phyloP scores from a whole-genome alignment of 2,888 invertebrate species.

The Leptogaster cylindrica region DNA sequence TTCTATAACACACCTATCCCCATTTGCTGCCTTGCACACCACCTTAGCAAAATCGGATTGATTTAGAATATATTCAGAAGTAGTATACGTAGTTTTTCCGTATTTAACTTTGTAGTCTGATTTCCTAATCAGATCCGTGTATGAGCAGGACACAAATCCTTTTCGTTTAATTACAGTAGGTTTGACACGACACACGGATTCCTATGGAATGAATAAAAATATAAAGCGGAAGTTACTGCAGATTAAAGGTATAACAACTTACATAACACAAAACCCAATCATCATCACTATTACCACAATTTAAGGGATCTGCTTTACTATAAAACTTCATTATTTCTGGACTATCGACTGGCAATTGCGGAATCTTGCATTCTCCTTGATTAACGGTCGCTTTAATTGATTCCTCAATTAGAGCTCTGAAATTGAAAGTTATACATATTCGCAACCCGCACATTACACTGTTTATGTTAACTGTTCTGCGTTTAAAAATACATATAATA shows the following conservation, averaged over 20 bases:
- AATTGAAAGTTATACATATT: slow-evolving; percentile 46
- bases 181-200: slow-evolving; percentile 59
- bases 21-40: slow-evolving; percentile 64
- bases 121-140: slow-evolving; percentile 74
- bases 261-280: slow-evolving; percentile 84
- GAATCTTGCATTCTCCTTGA: slow-evolving; percentile 68
- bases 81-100: slow-evolving; percentile 65
- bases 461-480: no score
- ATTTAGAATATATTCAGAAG: slow-evolving; percentile 68
- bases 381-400: slow-evolving; percentile 62
- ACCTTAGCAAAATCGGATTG: slow-evolving; percentile 77
- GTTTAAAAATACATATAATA: no score
- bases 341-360: slow-evolving; percentile 70
- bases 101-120: slow-evolving; percentile 68
- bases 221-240: not conserved
- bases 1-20: slow-evolving; percentile 53
- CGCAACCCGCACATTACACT: no score
- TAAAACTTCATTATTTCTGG: slow-evolving; percentile 78
- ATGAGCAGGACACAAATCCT: slow-evolving; percentile 64
- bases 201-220: slow-evolving; percentile 49
- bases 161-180: slow-evolving; percentile 55
- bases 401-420: slow-evolving; percentile 63
- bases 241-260: slow-evolving; percentile 49
- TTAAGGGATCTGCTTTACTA: slow-evolving; percentile 66
- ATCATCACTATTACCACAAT: slow-evolving; percentile 66